Evolutionary conservation across 2,113 vertebrate species (phyloP), one percentile per base, ranked within the genome.

Genomic region (Pyxicephalus adspersus): DNA sequence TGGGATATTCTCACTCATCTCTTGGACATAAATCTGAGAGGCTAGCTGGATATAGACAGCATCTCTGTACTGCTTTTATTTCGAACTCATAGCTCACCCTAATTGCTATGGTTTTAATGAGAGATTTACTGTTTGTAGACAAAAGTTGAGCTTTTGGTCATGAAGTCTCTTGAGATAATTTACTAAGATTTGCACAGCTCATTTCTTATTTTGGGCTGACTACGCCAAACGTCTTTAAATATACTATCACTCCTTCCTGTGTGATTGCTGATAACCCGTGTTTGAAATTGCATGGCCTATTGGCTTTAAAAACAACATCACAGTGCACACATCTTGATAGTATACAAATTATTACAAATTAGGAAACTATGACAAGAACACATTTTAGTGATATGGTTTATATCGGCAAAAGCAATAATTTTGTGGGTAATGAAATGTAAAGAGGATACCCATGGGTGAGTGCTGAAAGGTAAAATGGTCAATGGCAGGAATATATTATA

Each of bases 201-300:
- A 80, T 89, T 91, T 90, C 85, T 76, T 88, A 90, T 89, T 86
- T 52, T 86, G 88, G 79, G 85, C 85, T 83, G 31, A 25, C 16
- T 50, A 16, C 29, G 20, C 55, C 58, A 72, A 64, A 70, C 64
- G 13, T 50, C 0, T 23, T 79, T 72, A 87, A 88, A 85, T 84
- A 83, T 2, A 71, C 64, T 63, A 19, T 88, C 76, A 85, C 86
- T 89, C 84, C 73, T 85, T 89, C 86, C 84, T 86, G 89, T 87
- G 82, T 84, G 84, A 89, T 90, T 85, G 91, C 87, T 83, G 86
- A 90, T 90, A 90, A 91, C 89, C 91, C 88, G 88, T 86, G 84
- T 83, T 83, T 83, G 86, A 86, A 84, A 89, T 87, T 86, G 84
- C 18, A 55, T 68, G 84, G 83, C 83, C 74, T 88, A 88, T 89